Evolutionary conservation across 2,888 invertebrate species (phyloP).

Genomic region (Hyppa rectilinea): DNA sequence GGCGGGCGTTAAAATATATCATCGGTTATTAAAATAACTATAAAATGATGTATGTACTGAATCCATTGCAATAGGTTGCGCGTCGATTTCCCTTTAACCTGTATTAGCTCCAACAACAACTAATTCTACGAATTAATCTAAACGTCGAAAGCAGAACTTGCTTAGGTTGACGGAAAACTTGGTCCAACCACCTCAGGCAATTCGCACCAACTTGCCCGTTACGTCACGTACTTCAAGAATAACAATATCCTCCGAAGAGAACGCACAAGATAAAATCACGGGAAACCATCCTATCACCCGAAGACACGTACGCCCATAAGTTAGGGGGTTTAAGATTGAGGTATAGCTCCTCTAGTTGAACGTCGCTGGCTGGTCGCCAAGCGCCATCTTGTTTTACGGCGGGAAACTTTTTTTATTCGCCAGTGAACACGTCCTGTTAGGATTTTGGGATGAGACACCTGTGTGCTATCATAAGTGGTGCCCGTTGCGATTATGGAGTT

Average conservation of each 20-base stretch:
- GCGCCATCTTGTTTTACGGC: conserved; percentile 33
- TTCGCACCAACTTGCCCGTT: background rate
- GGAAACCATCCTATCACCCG: conserved; percentile 33
- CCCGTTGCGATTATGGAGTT: background rate
- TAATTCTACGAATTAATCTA: background rate
- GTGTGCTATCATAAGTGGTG: background rate
- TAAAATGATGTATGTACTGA: too few relatives aligned
- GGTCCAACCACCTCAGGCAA: conserved; percentile 16
- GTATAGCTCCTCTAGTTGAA: conserved; percentile 31
- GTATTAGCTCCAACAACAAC: background rate
- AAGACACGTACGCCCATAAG: conserved; percentile 56
- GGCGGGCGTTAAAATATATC: too few relatives aligned
- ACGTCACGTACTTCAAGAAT: conserved; percentile 26
- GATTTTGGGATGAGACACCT: conserved; percentile 16
- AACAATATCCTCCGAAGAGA: conserved; percentile 1
- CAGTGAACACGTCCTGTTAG: conserved; percentile 13
- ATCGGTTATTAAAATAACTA: too few relatives aligned
- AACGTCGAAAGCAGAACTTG: background rate
- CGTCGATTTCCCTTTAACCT: too few relatives aligned
- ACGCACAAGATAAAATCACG: conserved; percentile 37
- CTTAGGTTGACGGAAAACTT: background rate
- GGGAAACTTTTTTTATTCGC: conserved; percentile 19
- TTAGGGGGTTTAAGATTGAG: conserved; percentile 43
- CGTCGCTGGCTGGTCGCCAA: conserved; percentile 50
- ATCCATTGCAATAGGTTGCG: too few relatives aligned